Evolutionary conservation across 2,888 invertebrate genomes (phyloP).

Genomic region (Callimorpha dominula): DNA sequence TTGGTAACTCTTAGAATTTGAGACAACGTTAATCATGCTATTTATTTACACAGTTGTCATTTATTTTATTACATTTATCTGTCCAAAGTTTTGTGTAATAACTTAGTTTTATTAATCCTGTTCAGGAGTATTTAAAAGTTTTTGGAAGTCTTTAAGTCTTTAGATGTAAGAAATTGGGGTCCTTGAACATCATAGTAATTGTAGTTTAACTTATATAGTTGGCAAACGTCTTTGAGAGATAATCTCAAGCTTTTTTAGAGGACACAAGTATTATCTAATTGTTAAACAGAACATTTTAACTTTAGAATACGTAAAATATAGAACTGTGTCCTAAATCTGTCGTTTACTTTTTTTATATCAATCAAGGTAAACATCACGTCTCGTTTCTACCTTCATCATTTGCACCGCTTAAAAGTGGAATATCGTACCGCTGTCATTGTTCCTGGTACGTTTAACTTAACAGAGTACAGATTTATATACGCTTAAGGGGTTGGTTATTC

Average conservation of each 20-base stretch:
- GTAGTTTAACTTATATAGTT: not conserved
- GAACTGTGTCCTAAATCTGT: not conserved
- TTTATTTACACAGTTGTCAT: slow-evolving; percentile 17
- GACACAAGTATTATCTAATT: not conserved
- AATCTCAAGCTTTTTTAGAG: not conserved
- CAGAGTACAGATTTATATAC: not conserved
- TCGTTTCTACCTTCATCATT: not conserved
- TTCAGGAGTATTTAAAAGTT: slow-evolving; percentile 3
- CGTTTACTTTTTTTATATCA: not conserved
- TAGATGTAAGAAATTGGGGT: not conserved
- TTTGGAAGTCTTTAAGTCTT: slow-evolving; percentile 8
- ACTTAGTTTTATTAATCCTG: slow-evolving; percentile 11
- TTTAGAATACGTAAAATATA: too few species aligned
- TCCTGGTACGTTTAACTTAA: not conserved
- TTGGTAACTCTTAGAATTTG: slow-evolving; percentile 33
- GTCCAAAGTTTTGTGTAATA: slow-evolving; percentile 25
- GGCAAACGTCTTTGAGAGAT: not conserved
- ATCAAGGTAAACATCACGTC: not conserved
- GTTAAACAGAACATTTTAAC: not conserved
- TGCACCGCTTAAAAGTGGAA: not conserved
- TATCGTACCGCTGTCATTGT: too few species aligned
- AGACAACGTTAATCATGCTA: slow-evolving; percentile 35
- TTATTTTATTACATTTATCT: slow-evolving; percentile 17
- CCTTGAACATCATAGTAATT: not conserved
- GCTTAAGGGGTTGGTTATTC: not conserved